phyloP scores from a whole-genome alignment of 53 echinoderm and acorn worm species.

The Paracentrotus lividus region DNA sequence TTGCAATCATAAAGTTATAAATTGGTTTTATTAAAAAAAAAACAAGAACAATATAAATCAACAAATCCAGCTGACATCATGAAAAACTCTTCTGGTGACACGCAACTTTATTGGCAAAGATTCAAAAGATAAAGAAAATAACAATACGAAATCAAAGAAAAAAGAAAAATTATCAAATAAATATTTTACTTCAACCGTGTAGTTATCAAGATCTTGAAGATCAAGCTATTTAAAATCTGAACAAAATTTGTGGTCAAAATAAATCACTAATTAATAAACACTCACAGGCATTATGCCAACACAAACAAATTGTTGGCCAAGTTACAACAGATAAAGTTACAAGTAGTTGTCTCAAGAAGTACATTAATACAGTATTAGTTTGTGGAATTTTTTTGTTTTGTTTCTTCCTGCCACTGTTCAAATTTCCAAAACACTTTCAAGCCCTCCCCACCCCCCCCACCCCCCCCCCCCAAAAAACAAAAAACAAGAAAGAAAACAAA shows the following conservation, averaged over 20 bases:
- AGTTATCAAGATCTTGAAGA: conserved; percentile 20
- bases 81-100: background rate
- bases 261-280: background rate
- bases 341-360: background rate
- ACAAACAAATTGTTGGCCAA: too few species aligned
- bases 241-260: background rate
- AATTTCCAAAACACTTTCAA: too few species aligned
- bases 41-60: too few species aligned
- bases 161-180: background rate
- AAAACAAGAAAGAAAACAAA: too few species aligned
- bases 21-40: too few species aligned
- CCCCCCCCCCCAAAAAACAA: too few species aligned
- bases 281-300: background rate
- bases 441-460: too few species aligned
- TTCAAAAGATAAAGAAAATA: background rate
- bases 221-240: background rate
- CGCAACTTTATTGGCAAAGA: conserved; percentile 24
- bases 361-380: too few species aligned
- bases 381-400: too few species aligned
- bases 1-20: background rate
- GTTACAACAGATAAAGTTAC: background rate
- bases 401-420: background rate
- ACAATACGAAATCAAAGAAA: background rate
- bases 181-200: too few species aligned
- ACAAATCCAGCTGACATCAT: too few species aligned